Conservation (phyloP, 2,888 invertebrate genomes). For the Brachylomia viminalis region DNA sequence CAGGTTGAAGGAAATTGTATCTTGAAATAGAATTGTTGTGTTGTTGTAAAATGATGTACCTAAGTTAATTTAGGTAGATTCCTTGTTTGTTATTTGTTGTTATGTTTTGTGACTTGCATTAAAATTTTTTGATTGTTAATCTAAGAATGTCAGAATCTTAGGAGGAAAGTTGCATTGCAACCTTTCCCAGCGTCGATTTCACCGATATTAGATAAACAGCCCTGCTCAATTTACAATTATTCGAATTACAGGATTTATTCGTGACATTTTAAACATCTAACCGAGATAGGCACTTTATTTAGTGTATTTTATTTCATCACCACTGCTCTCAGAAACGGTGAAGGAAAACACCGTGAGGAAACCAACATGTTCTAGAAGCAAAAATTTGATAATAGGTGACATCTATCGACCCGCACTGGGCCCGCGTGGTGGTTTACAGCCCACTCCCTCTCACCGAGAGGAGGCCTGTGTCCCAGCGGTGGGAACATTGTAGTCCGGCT, state of each 20-base stretch:
- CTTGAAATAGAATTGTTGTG: conserved; percentile 15
- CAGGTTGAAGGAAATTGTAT: conserved; percentile 3
- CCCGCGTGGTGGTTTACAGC: no score
- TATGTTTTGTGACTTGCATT: no score
- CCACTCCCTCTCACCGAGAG: no score
- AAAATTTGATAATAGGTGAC: no score
- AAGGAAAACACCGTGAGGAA: no score
- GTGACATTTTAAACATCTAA: neutral
- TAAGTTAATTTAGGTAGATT: neutral
- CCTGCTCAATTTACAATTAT: neutral
- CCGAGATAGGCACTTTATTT: no score
- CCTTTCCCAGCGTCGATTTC: neutral
- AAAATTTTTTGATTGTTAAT: neutral
- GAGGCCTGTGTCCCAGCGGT: no score
- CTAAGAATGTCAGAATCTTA: neutral
- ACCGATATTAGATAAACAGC: neutral
- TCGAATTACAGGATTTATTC: neutral
- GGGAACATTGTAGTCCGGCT: no score
- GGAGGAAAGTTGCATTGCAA: neutral
- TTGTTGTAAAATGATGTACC: neutral
- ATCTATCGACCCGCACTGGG: no score
- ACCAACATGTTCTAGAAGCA: no score
- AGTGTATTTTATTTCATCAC: no score
- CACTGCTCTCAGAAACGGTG: no score
- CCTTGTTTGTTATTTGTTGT: neutral